Base-by-base conservation (phyloP, 2,113 vertebrate species). In the Urocitellus parryii region DNA sequence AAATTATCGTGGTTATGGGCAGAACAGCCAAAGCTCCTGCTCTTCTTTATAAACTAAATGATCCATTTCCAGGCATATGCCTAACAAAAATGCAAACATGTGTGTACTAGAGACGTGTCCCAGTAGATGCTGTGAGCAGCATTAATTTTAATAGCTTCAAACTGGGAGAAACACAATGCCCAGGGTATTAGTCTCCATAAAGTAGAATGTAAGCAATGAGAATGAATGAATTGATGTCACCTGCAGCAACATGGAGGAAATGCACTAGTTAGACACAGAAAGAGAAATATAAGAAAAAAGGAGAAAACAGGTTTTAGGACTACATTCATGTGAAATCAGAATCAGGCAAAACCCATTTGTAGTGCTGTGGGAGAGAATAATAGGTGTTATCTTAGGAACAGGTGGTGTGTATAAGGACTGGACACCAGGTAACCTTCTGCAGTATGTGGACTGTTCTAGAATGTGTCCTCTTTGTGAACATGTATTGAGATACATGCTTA, bases 381-480 rank as follows among this genome's bases (percentile, higher is more conserved):
- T 48, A 42, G 37, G 32, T 39, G 7, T 45, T 92, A 9, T 8
- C 29, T 81, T 72, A 83, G 22, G n/a, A 51, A 70, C 68, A 37
- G 24, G 5, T 67, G 14, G 6, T 73, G 0, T 77, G 27, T 70
- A 16, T 32, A 45, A 51, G 45, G 37, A 77, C 27, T 76, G 8
- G 20, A 61, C 16, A 83, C 1, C 24, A n/a, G 32, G 39, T 16
- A 14, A 25, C 34, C 17, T 74, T 53, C 61, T 48, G 17, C 22
- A 39, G 16, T 22, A 18, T 72, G 11, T 27, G 0, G n/a, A 80
- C 68, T 32, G 22, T 29, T 92, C 70, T 84, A 3, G 45, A 67
- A 89, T 82, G 39, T 61, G 45, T 39, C 58, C 13, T 79, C 58
- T 95, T 70, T 58, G 32, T 68, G 68, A 94, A 94, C 85, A n/a